Conservation (phyloP, 2,888 invertebrate genomes). For the Spilarctia lutea region DNA sequence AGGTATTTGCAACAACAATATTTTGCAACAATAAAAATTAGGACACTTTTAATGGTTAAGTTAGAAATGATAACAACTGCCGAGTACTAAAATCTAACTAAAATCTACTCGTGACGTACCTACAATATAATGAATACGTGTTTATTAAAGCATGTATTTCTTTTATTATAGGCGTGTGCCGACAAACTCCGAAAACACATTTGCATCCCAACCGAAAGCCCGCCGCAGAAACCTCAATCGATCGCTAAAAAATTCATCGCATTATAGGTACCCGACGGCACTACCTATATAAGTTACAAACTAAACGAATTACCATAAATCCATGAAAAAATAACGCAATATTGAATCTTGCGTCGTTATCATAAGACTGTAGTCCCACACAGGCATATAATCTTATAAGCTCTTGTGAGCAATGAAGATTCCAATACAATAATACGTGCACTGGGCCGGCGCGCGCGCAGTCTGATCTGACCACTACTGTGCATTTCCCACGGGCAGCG, state of each 20-base stretch:
- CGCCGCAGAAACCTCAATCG: constrained; percentile 84
- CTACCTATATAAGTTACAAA: constrained; percentile 71
- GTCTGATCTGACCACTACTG: constrained; percentile 87
- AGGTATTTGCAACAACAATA: not conserved
- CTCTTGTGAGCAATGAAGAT: constrained; percentile 70
- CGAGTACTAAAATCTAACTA: constrained; percentile 53
- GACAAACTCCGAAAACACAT: constrained; percentile 79
- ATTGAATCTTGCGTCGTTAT: constrained; percentile 51
- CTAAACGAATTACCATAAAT: constrained; percentile 51
- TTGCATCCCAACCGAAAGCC: constrained; percentile 79
- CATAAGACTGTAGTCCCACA: constrained; percentile 51
- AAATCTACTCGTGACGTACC: constrained; percentile 55
- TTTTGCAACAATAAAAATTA: not conserved
- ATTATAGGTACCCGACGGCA: constrained; percentile 77
- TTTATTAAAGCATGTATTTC: constrained; percentile 68
- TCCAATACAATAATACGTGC: constrained; percentile 86
- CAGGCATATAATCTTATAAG: constrained; percentile 61
- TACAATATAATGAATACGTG: constrained; percentile 62
- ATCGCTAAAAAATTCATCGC: constrained; percentile 83
- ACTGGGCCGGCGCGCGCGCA: constrained; percentile 86
- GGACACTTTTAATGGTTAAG: constrained; percentile 19
- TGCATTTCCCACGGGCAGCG: constrained; percentile 87
- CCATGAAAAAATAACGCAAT: constrained; percentile 34
- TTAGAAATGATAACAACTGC: constrained; percentile 49
- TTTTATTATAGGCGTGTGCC: constrained; percentile 80